Percentiles rank a stretch among this genome's conserved stretches.
Evolutionary conservation across 2,797 vertebrate genomes (phyloP).

Genomic region (Sarcoramphus papa): DNA sequence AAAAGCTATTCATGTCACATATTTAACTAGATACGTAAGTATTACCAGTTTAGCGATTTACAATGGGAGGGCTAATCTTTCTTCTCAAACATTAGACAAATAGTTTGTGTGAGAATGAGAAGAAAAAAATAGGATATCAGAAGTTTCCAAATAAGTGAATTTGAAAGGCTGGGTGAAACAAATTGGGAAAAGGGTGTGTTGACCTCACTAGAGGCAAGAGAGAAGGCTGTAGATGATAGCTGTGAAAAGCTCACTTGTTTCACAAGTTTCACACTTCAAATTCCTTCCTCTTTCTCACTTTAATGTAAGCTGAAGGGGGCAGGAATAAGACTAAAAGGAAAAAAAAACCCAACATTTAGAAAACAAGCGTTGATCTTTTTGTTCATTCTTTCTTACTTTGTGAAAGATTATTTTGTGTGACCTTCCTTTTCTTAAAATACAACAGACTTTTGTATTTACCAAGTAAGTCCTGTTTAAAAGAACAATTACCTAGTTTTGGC

Average conservation of each 20-base stretch:
- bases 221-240: not conserved
- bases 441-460: not conserved
- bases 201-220: not conserved
- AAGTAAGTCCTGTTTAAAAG: not conserved
- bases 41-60: not conserved
- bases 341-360: not conserved
- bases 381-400: not conserved
- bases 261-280: not conserved
- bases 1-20: not conserved
- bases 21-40: not conserved
- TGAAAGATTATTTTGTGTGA: not conserved
- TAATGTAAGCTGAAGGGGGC: not conserved
- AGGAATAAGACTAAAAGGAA: not conserved
- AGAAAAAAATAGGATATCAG: not conserved
- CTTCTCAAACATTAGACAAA: not conserved
- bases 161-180: not conserved
- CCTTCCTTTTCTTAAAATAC: not conserved
- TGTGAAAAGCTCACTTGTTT: not conserved
- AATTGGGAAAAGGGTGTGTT: not conserved
- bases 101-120: not conserved
- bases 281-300: not conserved
- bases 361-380: not conserved
- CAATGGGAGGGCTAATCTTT: not conserved
- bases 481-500: not conserved
- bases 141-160: not conserved